Conservation (phyloP, 2,797 vertebrate species). For the Acrocephalus scirpaceus region DNA sequence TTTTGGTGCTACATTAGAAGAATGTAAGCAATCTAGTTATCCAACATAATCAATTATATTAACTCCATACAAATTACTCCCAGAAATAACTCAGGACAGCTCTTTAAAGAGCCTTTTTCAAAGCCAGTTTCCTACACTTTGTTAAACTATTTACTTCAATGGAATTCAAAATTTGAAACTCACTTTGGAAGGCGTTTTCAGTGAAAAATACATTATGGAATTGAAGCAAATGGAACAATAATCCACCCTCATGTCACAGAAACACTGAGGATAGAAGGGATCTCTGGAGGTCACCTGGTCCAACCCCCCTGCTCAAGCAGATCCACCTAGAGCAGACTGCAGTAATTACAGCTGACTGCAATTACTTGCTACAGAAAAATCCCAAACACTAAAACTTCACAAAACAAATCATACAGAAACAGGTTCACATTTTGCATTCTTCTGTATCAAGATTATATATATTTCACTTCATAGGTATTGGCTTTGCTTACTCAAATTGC, state of each 20-base stretch:
- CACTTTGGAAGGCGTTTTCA: neutral
- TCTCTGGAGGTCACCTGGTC: neutral
- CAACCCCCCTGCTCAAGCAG: neutral
- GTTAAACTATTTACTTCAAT: neutral
- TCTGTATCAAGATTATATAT: neutral
- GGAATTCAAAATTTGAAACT: neutral
- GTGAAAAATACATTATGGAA: neutral
- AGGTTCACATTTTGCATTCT: neutral
- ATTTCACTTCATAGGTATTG: neutral
- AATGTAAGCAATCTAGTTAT: neutral
- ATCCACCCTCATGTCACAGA: neutral
- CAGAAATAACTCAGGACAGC: neutral
- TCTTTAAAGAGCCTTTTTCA: neutral
- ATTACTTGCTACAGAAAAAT: neutral
- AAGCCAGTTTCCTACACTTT: neutral
- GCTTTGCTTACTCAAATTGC: neutral
- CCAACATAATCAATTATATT: neutral
- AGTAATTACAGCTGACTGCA: neutral
- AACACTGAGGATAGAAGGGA: neutral
- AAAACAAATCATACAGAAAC: neutral
- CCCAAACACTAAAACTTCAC: neutral
- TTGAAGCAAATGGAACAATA: neutral
- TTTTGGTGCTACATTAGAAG: neutral
- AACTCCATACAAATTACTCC: neutral
- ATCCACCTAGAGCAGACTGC: neutral